A percentile compares a stretch with the other conserved stretches of the same genome.
Conservation (phyloP, 2,113 vertebrate species). For the Eonycteris spelaea region DNA sequence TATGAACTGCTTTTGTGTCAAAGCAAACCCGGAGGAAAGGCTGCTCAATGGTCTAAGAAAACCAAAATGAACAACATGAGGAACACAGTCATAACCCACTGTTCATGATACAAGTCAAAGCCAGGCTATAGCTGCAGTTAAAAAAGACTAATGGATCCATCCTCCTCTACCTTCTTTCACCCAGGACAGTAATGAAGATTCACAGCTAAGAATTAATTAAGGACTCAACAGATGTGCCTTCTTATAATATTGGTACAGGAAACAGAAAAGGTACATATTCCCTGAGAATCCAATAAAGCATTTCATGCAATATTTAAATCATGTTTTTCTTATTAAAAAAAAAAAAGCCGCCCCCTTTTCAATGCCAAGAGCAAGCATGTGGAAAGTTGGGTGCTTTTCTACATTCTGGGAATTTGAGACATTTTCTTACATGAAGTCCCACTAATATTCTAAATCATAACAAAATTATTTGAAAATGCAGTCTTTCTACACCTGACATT, state of each 20-base stretch:
- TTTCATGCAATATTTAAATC: conserved; percentile 52
- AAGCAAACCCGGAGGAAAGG: background rate
- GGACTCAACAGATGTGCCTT: conserved; percentile 59
- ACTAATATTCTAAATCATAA: background rate
- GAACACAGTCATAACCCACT: conserved; percentile 11
- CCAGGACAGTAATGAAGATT: conserved; percentile 70
- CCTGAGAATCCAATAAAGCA: conserved; percentile 31
- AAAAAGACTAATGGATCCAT: conserved; percentile 69
- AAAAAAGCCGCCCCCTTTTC: conserved; percentile 1
- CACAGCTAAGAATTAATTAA: conserved; percentile 76
- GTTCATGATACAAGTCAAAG: background rate
- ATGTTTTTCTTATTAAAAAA: conserved; percentile 22
- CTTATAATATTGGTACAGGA: conserved; percentile 61
- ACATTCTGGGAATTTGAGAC: background rate
- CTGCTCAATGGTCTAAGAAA: conserved; percentile 31
- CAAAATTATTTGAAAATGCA: background rate
- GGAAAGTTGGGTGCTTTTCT: background rate
- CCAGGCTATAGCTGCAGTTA: conserved; percentile 62
- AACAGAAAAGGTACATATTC: conserved; percentile 53
- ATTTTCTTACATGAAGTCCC: conserved; percentile 31
- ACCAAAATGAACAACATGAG: background rate
- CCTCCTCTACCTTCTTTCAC: background rate
- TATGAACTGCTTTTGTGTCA: background rate
- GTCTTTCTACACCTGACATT: background rate
- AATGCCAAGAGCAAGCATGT: conserved; percentile 38